phyloP scores from a whole-genome alignment of 2,113 vertebrate genomes.

The Bagarius yarrelli region DNA sequence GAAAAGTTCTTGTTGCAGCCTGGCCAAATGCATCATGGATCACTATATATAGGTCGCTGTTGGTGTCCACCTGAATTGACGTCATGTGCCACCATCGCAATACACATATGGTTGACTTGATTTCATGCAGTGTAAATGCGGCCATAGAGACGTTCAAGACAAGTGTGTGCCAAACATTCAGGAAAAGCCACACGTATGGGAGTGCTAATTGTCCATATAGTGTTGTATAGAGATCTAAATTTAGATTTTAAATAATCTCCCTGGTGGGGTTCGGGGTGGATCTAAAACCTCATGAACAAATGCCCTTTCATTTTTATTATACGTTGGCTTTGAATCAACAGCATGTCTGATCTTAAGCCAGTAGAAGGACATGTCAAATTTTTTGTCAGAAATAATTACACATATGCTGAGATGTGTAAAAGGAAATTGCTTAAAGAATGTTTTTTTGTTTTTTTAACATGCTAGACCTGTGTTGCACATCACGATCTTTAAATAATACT shows the following conservation, averaged over 20 bases:
- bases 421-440: background rate
- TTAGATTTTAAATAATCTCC: background rate
- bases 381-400: slow-evolving; percentile 10
- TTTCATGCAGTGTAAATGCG: no score
- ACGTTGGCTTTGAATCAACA: background rate
- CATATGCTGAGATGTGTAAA: slow-evolving; percentile 1
- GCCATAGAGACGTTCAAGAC: no score
- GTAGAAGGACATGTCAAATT: background rate
- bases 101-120: no score
- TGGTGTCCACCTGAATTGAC: no score
- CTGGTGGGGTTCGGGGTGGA: background rate
- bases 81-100: no score
- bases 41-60: no score
- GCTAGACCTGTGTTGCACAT: background rate
- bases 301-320: background rate
- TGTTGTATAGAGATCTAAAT: background rate
- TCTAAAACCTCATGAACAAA: background rate
- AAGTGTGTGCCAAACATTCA: no score
- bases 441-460: background rate
- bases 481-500: background rate
- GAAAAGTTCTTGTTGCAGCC: no score
- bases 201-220: no score
- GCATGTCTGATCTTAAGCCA: background rate
- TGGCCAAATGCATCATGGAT: no score
- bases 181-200: no score